These are phyloP conservation scores for Aphidoletes aphidimyza DNA, from an alignment of 2,888 invertebrate genomes.

Conservation along the genomic window DNA sequence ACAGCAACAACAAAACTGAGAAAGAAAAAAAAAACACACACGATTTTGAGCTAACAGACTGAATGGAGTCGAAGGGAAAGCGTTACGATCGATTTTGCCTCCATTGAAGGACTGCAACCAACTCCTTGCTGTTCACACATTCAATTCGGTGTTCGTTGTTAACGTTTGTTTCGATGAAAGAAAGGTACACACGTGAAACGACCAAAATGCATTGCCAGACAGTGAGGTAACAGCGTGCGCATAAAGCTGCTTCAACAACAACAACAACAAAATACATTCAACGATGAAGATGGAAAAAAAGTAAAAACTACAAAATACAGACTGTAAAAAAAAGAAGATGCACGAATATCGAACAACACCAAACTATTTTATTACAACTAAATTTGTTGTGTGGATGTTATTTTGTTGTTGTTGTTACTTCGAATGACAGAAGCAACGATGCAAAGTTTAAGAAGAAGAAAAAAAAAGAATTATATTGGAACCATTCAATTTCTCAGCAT, in stretches of 20 bases:
- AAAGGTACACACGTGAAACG: neutral
- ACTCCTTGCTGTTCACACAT: neutral
- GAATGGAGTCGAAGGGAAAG: neutral
- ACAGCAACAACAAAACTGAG: neutral
- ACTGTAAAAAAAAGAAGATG: neutral
- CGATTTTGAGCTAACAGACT: neutral
- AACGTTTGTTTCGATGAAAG: no score
- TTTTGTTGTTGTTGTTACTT: neutral
- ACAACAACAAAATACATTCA: neutral
- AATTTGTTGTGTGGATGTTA: no score
- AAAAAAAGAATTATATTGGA: neutral
- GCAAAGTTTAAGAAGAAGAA: neutral
- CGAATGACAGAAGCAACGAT: neutral
- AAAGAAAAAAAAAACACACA: neutral
- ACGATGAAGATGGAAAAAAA: neutral
- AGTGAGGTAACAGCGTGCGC: neutral
- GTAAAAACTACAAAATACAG: neutral
- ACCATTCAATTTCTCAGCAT: neutral
- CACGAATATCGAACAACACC: neutral
- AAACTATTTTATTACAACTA: conserved; percentile 5
- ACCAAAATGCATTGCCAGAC: neutral
- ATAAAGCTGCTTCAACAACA: neutral
- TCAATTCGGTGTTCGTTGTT: no score
- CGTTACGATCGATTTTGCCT: neutral
- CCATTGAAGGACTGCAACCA: neutral